Evolutionary conservation across 2,888 invertebrate genomes (phyloP), one percentile per base, ranked within the genome.

Genomic region (Globia sparganii): DNA sequence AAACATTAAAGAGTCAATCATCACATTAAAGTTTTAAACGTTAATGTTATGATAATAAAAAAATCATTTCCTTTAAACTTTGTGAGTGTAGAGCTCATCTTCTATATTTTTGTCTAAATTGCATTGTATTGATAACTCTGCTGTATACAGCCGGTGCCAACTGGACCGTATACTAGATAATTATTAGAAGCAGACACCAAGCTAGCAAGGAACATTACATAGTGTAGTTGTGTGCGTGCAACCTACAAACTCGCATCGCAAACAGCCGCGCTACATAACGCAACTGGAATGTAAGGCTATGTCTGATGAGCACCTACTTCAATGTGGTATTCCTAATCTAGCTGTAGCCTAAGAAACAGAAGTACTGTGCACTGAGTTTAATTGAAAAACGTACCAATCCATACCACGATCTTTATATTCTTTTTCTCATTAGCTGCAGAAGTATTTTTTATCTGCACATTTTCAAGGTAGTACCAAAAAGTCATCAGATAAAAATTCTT

Each of bases 111-210:
- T 69, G 13, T 18, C 18, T 72, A 21, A 46, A 37, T 9, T 46
- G 21, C 15, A 43, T 40, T 28, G 40, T 43, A n/a, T 70, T 73
- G 31, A n/a, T 15, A 18, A 62, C n/a, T 21, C 37, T 59, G 4
- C 18, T 18, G 18, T 21, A 28, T 21, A 56, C 13, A 18, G 28
- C 28, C 11, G 11, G 2, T 28, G 25, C 18, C 34, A 77, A 59
- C 53, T 61, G 21, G 13, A 59, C 40, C 40, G 18, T 49, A 75
- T 31, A 18, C 21, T 31, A 49, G 31, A 73, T 74, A 61, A 74
- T 53, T 31, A 53, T 49, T 40, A 61, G 11, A 49, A 53, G 34
- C 25, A 34, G n/a, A 40, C 40, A 61, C 21, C 25, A 69, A 61
- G 18, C 18, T 77, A 49, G 37, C 40, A 59, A 37, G 21, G 25